Evolutionary conservation across 2,888 invertebrate genomes (phyloP), one percentile per base, ranked within the genome.

Genomic region (Pachydiplax longipennis): DNA sequence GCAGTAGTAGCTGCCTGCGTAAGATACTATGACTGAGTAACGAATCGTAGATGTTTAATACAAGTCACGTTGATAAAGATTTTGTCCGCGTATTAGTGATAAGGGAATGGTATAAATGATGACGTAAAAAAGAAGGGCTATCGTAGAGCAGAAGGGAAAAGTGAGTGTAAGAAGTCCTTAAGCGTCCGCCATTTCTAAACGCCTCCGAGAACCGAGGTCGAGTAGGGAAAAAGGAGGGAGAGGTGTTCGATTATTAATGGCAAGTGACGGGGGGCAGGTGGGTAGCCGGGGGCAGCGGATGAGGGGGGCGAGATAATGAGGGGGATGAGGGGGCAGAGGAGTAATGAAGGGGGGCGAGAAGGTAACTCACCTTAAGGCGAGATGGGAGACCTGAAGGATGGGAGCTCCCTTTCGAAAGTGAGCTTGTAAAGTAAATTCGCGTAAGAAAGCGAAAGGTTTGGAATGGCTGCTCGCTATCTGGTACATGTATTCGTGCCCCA

Each of bases 241-340:
- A 73, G 61, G 35, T 61, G 87, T 87, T 87, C 61, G 87, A 87
- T 87, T 87, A 87, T 87, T 87, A 87, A 87, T 87, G 87, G 61
- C 87, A 61, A 87, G 87, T 87, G 87, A 87, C 61, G 61, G 87
- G 37, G 61, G 87, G 87, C 61, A 61, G 61, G 87, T 61, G 61
- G 87, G 87, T 31, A 61, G 87, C 61, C 58, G 13, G 53, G 58
- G 83, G 83, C 73, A 65, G 65, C 65, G 65, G 65, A 65, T 65
- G 73, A 73, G 73, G 15, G 73, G 73, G 73, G 73, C 25, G 73
- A 73, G 73, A 73, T 73, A 73, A 73, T 73, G 73, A 73, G 73
- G 73, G n/a, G 73, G 73, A 22, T 25, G 65, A 22, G 73, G 25
- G 73, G 73, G 31, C 25, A 73, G 73, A 65, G 73, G 73, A 31